A percentile compares a stretch with the other conserved stretches of the same genome.
Conservation (phyloP, 1,140 invertebrate species). For the Drosophila kohkoa region DNA sequence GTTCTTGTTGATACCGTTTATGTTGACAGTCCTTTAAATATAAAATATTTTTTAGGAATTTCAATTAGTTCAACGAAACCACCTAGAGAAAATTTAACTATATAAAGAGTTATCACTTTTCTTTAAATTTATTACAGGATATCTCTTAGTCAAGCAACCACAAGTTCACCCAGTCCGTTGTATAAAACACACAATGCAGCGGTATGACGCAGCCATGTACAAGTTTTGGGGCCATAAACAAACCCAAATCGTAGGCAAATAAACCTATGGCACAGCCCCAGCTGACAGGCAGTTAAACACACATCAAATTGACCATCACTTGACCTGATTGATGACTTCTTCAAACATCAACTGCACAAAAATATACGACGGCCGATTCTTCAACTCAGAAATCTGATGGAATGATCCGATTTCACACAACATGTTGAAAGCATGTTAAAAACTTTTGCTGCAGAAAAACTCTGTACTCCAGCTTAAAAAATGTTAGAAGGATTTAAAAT, state of each 20-base stretch:
- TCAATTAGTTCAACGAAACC: too few relatives aligned
- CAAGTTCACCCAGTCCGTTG: not conserved
- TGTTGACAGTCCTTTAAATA: not conserved
- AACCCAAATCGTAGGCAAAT: conserved; percentile 40
- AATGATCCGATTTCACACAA: not conserved
- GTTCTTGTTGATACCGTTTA: not conserved
- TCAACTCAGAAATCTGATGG: not conserved
- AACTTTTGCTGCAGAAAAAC: not conserved
- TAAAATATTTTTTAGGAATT: not conserved
- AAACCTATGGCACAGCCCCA: not conserved
- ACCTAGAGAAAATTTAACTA: too few relatives aligned
- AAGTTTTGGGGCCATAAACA: conserved; percentile 30
- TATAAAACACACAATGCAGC: conserved; percentile 22
- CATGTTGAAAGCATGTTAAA: not conserved
- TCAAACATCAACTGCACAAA: not conserved
- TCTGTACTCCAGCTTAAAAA: too few relatives aligned
- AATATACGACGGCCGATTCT: not conserved
- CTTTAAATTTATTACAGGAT: not conserved
- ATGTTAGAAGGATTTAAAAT: too few relatives aligned
- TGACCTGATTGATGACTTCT: conserved; percentile 28
- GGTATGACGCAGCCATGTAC: conserved; percentile 14
- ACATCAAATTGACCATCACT: conserved; percentile 27
- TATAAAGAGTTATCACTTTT: too few relatives aligned
- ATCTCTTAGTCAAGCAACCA: not conserved
- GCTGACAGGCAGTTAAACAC: conserved; percentile 22